Conservation (phyloP, 1,140 invertebrate genomes). For the Neodiprion virginianus region DNA sequence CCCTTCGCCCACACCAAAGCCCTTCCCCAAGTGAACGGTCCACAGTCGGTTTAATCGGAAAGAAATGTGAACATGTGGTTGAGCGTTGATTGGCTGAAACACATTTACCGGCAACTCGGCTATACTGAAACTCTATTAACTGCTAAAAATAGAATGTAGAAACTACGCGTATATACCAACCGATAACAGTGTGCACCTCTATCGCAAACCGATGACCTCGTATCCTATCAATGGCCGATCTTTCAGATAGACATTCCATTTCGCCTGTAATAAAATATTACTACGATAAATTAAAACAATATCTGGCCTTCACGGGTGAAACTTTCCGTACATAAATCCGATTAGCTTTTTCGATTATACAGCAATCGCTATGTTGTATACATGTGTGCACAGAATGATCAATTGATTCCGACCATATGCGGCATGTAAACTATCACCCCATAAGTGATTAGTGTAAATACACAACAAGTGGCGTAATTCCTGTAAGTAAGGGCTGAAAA, state of each 20-base stretch:
- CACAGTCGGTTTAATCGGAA: constrained; percentile 43
- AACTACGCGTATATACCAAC: constrained; percentile 4
- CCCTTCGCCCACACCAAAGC: constrained; percentile 5
- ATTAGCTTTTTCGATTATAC: no score
- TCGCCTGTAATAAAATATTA: no score
- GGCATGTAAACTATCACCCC: no score
- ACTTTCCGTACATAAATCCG: no score
- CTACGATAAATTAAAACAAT: no score
- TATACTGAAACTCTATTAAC: constrained; percentile 43
- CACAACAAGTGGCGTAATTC: no score
- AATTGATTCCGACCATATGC: no score
- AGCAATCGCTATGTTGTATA: no score
- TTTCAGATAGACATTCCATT: neutral
- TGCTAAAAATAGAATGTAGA: constrained; percentile 40
- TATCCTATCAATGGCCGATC: neutral
- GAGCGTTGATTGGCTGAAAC: constrained; percentile 41
- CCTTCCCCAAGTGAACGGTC: constrained; percentile 13
- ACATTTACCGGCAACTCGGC: constrained; percentile 33
- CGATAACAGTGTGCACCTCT: constrained; percentile 38
- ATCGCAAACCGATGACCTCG: neutral
- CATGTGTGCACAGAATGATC: no score
- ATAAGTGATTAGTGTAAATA: no score
- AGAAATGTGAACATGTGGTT: constrained; percentile 41
- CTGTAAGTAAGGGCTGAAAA: no score
- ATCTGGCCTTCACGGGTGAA: no score